Percentiles rank a stretch among this genome's conserved stretches.
Evolutionary conservation across 2,888 invertebrate genomes (phyloP).

Genomic region (Cephus pulcher): DNA sequence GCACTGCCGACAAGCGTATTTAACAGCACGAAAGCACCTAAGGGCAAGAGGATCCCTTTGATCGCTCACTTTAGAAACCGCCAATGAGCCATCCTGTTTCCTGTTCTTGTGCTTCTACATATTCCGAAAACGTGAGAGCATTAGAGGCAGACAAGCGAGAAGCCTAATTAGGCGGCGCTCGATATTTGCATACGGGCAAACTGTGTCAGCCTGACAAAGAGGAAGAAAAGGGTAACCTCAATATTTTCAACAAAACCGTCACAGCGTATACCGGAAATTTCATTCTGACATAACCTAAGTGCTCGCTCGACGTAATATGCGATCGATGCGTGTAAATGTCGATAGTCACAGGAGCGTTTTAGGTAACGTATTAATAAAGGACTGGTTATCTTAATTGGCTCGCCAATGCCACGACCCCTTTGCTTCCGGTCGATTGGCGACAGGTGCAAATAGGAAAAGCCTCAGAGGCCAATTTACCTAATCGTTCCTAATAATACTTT

Average conservation of each 20-base stretch:
- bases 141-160: neutral
- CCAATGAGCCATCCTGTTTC: conserved; percentile 2
- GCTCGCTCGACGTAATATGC: neutral
- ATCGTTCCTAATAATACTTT: neutral
- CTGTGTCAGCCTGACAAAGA: neutral
- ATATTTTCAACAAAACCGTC: neutral
- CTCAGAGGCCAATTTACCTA: neutral
- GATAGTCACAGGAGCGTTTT: neutral
- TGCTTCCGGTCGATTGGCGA: neutral
- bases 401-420: neutral
- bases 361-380: neutral
- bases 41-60: conserved; percentile 30
- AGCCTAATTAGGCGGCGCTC: neutral
- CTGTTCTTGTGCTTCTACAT: neutral
- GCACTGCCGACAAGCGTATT: conserved; percentile 14
- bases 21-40: conserved; percentile 3
- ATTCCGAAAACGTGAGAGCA: neutral
- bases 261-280: neutral
- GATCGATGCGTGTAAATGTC: no score
- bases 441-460: neutral
- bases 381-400: neutral
- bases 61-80: conserved; percentile 41
- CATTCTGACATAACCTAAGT: neutral
- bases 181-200: neutral
- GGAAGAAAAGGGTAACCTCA: neutral